phyloP scores from a whole-genome alignment of 2,888 invertebrate species.

The Julus scandinavius region DNA sequence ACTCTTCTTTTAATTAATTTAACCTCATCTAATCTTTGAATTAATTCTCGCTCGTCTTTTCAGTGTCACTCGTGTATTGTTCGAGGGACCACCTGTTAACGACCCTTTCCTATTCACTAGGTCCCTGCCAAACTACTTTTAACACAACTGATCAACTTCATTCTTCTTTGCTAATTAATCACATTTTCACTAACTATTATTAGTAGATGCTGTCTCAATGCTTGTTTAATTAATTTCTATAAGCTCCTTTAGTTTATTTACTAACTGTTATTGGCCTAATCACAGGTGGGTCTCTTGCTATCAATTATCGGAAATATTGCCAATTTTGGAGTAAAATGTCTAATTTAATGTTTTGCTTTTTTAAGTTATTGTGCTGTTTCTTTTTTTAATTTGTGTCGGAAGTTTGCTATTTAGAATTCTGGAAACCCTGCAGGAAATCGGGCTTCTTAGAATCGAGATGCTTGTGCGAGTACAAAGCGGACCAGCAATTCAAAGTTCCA shows the following conservation, averaged over 20 bases:
- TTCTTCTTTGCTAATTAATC: not conserved
- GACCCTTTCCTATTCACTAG: not conserved
- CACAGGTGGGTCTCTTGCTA: not conserved
- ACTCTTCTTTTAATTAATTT: not conserved
- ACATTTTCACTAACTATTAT: not conserved
- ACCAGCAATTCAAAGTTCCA: too few species aligned
- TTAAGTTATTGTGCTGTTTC: not conserved
- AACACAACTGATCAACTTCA: not conserved
- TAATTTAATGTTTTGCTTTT: conserved; percentile 21
- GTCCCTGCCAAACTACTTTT: not conserved
- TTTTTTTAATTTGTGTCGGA: not conserved
- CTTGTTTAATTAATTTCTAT: not conserved
- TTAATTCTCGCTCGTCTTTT: not conserved
- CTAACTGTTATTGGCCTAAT: not conserved
- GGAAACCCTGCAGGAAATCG: too few species aligned
- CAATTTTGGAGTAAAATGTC: conserved; percentile 26
- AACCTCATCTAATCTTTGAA: not conserved
- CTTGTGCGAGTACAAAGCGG: too few species aligned
- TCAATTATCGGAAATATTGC: not conserved
- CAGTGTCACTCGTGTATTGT: not conserved
- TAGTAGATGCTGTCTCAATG: not conserved
- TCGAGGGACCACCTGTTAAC: not conserved
- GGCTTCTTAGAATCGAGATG: too few species aligned
- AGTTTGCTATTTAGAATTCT: not conserved
- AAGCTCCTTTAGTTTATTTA: not conserved